phyloP scores from a whole-genome alignment of 2,888 invertebrate species.

The Prosopocoilus inquinatus region DNA sequence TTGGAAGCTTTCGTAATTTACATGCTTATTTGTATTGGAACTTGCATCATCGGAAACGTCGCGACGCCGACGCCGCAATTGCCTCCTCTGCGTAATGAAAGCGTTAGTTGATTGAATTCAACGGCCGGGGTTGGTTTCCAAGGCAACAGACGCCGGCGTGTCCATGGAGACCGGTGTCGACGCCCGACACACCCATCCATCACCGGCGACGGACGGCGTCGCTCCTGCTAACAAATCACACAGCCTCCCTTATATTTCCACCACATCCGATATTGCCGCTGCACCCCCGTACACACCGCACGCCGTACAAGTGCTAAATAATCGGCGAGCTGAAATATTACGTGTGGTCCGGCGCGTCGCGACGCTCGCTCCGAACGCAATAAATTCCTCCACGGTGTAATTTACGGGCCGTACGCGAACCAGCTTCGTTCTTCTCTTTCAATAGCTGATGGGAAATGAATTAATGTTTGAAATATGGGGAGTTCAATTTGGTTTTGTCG shows the following conservation, averaged over 20 bases:
- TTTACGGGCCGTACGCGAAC: conserved; percentile 1
- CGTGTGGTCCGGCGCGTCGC: background rate
- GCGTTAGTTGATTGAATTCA: conserved; percentile 46
- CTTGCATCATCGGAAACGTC: background rate
- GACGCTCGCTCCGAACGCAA: background rate
- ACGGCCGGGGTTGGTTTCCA: conserved; percentile 38
- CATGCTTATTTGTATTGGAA: no score
- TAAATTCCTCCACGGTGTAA: background rate
- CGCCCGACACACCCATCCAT: conserved; percentile 41
- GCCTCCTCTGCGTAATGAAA: no score
- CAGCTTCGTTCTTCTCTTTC: no score
- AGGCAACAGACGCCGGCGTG: conserved; percentile 33
- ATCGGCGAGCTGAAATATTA: conserved; percentile 10
- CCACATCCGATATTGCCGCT: background rate
- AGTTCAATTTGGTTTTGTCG: no score
- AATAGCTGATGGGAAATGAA: no score
- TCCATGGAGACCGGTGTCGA: conserved; percentile 46
- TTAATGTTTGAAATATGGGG: no score
- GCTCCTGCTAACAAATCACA: conserved; percentile 14
- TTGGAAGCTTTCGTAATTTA: no score
- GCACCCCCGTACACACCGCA: background rate
- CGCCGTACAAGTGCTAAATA: conserved; percentile 2
- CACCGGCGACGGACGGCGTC: conserved; percentile 43
- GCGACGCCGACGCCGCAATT: background rate
- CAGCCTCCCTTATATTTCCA: conserved; percentile 1